Evolutionary conservation across 1,140 invertebrate genomes (phyloP).

Genomic region (Nebria ingens): DNA sequence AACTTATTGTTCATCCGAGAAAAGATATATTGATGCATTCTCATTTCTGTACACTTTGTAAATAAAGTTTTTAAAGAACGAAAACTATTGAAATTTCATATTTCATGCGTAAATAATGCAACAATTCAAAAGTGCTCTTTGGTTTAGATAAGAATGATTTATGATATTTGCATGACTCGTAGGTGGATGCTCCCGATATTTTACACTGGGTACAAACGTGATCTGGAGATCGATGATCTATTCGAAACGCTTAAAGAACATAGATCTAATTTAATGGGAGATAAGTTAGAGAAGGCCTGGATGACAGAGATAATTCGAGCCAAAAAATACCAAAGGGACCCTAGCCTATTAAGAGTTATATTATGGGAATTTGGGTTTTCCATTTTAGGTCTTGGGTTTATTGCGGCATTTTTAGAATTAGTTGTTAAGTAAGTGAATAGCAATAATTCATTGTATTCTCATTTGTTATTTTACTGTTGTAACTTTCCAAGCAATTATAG

Average conservation of each 20-base stretch:
- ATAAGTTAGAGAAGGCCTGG: constrained; percentile 33
- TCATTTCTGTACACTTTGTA: too few relatives aligned
- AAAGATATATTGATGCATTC: too few relatives aligned
- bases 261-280: constrained; percentile 37
- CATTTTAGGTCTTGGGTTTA: neutral
- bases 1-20: too few relatives aligned
- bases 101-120: too few relatives aligned
- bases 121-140: too few relatives aligned
- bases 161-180: too few relatives aligned
- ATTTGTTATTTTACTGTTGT: too few relatives aligned
- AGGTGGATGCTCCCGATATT: constrained; percentile 48
- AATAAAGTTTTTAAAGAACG: too few relatives aligned
- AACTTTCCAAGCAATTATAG: too few relatives aligned
- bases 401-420: neutral
- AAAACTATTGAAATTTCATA: too few relatives aligned
- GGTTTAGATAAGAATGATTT: too few relatives aligned
- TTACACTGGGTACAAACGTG: constrained; percentile 42
- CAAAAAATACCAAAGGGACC: neutral
- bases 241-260: constrained; percentile 50
- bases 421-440: constrained; percentile 1
- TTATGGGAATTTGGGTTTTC: neutral
- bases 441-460: too few relatives aligned
- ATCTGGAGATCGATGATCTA: constrained; percentile 48
- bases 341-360: neutral
- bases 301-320: constrained; percentile 17